Base-by-base conservation (phyloP, 2,888 invertebrate species). In the Caenorhabditis panamensis region DNA sequence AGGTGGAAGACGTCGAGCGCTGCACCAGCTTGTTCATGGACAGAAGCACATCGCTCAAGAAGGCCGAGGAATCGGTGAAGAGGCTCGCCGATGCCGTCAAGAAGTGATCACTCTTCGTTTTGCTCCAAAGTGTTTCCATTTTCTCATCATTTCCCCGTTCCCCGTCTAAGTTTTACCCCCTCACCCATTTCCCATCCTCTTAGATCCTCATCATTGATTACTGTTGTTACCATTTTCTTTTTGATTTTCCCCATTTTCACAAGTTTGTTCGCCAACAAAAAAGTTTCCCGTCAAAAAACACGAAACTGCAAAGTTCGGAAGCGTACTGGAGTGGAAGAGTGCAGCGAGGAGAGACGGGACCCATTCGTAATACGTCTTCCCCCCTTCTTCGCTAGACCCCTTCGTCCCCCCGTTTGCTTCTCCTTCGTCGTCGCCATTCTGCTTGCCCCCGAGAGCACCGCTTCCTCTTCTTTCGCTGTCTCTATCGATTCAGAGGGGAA, bases 11-110 rank as follows among this genome's bases (percentile, higher is more conserved):
- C 91, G 93, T 99, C 44, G 93, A 94, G 36, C 96, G 97, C 91
- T 95, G 96, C 88, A 89, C 91, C 61, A 92, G 94, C 37, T 93
- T 99, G 20, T 99, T 99, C 93, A 93, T 96, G 82, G 98, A 99
- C 44, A 62, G 81, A 2, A 26, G 71, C 13, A 62, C 63, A 22
- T 81, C 81, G 22, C n/a, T 72, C 47, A 56, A 68, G 26, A 81
- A 72, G 49, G 76, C 77, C 16, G 56, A 64, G 24, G 64, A 69
- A 18, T 41, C 49, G 13, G 24, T 59, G 37, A 47, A 62, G 24
- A 31, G 13, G 41, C 5, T 41, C 41, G 13, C 5, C 41, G 41
- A 5, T 16, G 41, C 41, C 41, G 4, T 31, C 41, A 41, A 9
- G 13, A 41, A 41, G 5, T 41, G 5, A 13, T 59, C 41, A 9